phyloP scores from a whole-genome alignment of 2,888 invertebrate species.

The Archips xylosteana region DNA sequence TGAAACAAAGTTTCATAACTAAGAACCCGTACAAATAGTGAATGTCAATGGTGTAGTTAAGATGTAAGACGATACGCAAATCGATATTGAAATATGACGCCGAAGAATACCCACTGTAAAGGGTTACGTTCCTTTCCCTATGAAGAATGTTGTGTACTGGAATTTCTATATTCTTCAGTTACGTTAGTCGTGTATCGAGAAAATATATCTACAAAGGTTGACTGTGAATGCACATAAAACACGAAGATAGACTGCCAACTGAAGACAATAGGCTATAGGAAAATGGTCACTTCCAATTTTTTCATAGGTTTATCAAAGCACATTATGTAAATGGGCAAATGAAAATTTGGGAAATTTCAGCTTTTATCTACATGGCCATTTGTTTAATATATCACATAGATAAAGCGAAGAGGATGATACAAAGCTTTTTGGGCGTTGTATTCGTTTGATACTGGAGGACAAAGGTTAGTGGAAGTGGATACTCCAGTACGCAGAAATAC shows the following conservation, averaged over 20 bases:
- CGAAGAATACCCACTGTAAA: slow-evolving; percentile 18
- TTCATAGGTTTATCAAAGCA: not conserved
- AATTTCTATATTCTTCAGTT: slow-evolving; percentile 49
- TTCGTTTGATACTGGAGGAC: not conserved
- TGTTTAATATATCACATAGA: slow-evolving; percentile 1
- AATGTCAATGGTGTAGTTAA: slow-evolving; percentile 18
- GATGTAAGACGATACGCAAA: slow-evolving; percentile 57
- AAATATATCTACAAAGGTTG: not conserved
- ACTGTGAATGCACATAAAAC: not conserved
- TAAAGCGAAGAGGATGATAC: not conserved
- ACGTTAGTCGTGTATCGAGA: not conserved
- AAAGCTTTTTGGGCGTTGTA: not conserved
- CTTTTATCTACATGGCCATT: slow-evolving; percentile 7
- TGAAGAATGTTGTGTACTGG: slow-evolving; percentile 58
- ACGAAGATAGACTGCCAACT: not conserved
- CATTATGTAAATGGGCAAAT: not conserved
- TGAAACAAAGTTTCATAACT: not conserved
- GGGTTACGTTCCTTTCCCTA: slow-evolving; percentile 58
- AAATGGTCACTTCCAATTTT: not conserved
- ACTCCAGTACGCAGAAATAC: not conserved
- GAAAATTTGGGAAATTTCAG: not conserved
- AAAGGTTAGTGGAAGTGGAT: not conserved
- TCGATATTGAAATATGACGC: slow-evolving; percentile 60
- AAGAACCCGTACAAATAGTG: not conserved
- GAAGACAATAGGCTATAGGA: not conserved